A percentile compares a stretch with the other conserved stretches of the same genome.
Evolutionary conservation across 2,113 vertebrate genomes (phyloP).

Genomic region (Cathartes aura): DNA sequence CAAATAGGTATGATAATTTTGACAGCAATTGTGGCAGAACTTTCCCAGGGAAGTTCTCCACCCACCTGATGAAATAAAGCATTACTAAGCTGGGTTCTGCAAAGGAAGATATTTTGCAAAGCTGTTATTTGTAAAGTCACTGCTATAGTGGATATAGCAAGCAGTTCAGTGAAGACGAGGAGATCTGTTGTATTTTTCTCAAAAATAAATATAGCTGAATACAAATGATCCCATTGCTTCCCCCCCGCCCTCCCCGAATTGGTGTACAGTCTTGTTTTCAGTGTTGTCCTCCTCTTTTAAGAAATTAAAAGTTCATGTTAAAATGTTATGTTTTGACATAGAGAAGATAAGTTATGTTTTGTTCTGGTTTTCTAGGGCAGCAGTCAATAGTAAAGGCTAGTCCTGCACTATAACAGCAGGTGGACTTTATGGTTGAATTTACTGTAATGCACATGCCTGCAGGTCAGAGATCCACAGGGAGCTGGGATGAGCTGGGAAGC

Average conservation of each 20-base stretch:
- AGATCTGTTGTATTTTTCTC: background rate
- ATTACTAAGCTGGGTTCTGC: background rate
- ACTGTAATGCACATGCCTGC: fast-evolving
- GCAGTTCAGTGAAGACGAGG: background rate
- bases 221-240: background rate
- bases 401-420: background rate
- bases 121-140: background rate
- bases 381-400: background rate
- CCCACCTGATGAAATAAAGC: background rate
- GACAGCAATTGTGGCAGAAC: background rate
- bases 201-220: background rate
- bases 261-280: background rate
- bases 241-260: fast-evolving
- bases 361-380: background rate
- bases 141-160: background rate
- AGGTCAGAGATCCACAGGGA: background rate
- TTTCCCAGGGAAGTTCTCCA: background rate
- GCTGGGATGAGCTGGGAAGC: background rate
- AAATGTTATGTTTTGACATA: background rate
- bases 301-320: background rate
- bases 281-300: background rate
- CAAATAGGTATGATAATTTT: background rate
- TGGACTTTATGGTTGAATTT: background rate
- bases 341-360: background rate
- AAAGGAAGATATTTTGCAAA: background rate